phyloP scores from a whole-genome alignment of 2,113 vertebrate genomes.

The Psilopsiagon aymara region DNA sequence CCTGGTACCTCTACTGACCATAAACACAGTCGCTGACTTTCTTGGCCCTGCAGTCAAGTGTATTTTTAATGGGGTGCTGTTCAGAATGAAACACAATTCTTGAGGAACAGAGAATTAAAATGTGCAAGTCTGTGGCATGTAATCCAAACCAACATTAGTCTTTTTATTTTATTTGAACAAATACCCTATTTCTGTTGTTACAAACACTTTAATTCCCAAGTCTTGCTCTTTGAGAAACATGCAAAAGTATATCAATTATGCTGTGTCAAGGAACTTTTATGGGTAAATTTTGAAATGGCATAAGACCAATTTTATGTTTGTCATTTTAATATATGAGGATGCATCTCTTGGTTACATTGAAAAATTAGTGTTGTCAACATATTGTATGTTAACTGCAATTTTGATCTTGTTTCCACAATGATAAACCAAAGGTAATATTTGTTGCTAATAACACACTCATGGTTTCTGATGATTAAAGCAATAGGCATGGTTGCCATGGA shows the following conservation, averaged over 20 bases:
- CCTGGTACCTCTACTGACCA: neutral
- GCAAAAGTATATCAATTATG: neutral
- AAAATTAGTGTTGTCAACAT: neutral
- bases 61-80: neutral
- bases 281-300: neutral
- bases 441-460: neutral
- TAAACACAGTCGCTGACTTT: neutral
- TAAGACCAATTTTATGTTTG: neutral
- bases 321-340: neutral
- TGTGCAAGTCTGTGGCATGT: fast-evolving
- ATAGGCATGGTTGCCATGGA: neutral
- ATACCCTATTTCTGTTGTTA: neutral
- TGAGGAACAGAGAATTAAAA: neutral
- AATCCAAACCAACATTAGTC: neutral
- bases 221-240: neutral
- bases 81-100: neutral
- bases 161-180: neutral
- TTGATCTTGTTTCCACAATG: neutral
- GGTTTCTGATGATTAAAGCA: conserved; percentile 42
- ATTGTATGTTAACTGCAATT: neutral
- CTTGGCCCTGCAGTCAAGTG: neutral
- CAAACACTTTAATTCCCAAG: neutral
- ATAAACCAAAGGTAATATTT: neutral
- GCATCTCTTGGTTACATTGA: neutral
- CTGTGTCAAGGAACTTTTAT: neutral